These are phyloP conservation scores for Zenarchopterus dispar DNA, from an alignment of 2,797 vertebrate species.

Conservation along the genomic window DNA sequence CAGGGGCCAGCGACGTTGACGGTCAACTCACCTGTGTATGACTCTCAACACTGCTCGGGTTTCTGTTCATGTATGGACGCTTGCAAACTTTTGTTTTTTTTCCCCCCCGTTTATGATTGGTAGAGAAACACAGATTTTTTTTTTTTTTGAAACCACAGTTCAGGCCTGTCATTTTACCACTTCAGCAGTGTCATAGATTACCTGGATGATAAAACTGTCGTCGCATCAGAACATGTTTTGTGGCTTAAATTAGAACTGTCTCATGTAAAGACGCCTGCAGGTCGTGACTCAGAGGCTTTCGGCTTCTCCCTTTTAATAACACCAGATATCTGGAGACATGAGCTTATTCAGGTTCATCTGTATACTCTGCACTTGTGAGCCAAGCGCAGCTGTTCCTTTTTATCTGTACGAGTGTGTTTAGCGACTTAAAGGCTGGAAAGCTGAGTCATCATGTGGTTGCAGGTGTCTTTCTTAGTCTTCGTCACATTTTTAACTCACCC, in stretches of 20 bases:
- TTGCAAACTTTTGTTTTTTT: background rate
- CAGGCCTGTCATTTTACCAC: too few species aligned
- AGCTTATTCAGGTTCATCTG: conserved; percentile 42
- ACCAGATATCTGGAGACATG: conserved; percentile 51
- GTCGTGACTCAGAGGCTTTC: conserved; percentile 51
- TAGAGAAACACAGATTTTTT: too few species aligned
- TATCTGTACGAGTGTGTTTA: conserved; percentile 1
- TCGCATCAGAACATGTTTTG: conserved; percentile 30
- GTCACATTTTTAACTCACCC: conserved; percentile 3
- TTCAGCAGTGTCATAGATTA: too few species aligned
- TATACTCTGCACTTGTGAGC: conserved; percentile 28
- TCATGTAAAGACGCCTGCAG: conserved; percentile 41
- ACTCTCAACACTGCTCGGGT: conserved; percentile 2
- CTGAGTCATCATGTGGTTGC: conserved; percentile 43
- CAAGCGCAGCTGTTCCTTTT: conserved; percentile 14
- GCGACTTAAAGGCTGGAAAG: conserved; percentile 34
- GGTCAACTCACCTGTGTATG: conserved; percentile 6
- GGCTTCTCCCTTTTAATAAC: conserved; percentile 54
- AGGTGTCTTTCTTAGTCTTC: conserved; percentile 39
- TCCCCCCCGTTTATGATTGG: too few species aligned
- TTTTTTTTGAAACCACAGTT: too few species aligned
- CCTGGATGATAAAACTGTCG: too few species aligned
- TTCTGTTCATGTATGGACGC: background rate
- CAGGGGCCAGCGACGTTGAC: background rate
- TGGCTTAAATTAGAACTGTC: conserved; percentile 46